Evolutionary conservation across 2,797 vertebrate species (phyloP).

Genomic region (Enteromius thamalakanensis): DNA sequence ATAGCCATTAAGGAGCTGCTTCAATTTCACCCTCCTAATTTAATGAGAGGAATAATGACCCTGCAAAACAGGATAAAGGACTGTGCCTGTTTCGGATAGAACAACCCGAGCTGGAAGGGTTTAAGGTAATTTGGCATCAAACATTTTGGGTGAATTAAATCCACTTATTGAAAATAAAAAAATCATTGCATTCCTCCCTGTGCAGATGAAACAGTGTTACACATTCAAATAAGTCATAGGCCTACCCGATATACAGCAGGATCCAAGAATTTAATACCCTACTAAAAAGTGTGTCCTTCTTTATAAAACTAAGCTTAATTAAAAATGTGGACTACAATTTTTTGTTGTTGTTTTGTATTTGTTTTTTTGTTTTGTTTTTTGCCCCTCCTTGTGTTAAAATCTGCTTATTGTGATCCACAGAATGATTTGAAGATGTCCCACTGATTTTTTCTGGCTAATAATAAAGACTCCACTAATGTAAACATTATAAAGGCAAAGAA

Average conservation of each 20-base stretch:
- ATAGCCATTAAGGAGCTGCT: slow-evolving; percentile 41
- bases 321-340: not conserved
- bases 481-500: too few relatives aligned
- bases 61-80: slow-evolving; percentile 43
- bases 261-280: not conserved
- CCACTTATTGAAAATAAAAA: slow-evolving; percentile 44
- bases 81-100: slow-evolving; percentile 13
- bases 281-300: not conserved
- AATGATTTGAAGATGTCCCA: not conserved
- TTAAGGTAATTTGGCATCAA: slow-evolving; percentile 45
- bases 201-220: not conserved
- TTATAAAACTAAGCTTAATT: not conserved
- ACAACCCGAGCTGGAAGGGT: slow-evolving; percentile 29
- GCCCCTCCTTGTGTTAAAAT: not conserved
- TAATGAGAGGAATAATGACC: slow-evolving; percentile 58
- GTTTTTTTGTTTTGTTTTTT: not conserved
- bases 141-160: slow-evolving; percentile 34
- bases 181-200: not conserved
- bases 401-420: not conserved
- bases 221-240: not conserved
- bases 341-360: too few relatives aligned
- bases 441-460: not conserved
- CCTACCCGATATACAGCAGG: not conserved
- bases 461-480: not conserved
- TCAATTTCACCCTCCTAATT: slow-evolving; percentile 55